These are phyloP conservation scores for Limonius californicus DNA, from an alignment of 1,140 invertebrate species.

Conservation along the genomic window DNA sequence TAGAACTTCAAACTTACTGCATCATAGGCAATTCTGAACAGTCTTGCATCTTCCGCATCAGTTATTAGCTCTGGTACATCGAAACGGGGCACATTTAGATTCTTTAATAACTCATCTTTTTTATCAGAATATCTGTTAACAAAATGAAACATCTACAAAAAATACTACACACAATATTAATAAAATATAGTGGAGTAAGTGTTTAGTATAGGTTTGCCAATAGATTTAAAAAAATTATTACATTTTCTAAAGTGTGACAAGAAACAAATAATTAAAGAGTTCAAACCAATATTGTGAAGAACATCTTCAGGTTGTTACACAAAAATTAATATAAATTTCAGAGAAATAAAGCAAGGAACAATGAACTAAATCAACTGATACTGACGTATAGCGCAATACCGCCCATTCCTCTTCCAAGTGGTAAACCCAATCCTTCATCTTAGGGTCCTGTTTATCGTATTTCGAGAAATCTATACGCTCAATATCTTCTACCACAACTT, in stretches of 20 bases:
- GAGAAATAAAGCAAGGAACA: too few species aligned
- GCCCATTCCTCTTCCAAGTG: constrained; percentile 58
- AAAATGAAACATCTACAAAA: too few species aligned
- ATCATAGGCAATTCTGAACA: too few species aligned
- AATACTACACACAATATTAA: too few species aligned
- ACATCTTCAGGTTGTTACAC: too few species aligned
- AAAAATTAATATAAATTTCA: constrained; percentile 15
- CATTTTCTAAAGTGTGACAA: too few species aligned
- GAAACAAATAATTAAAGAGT: too few species aligned
- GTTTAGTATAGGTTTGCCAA: too few species aligned
- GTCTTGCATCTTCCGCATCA: constrained; percentile 51
- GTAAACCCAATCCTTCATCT: constrained; percentile 74
- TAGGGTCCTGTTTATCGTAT: constrained; percentile 56
- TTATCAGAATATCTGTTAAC: constrained; percentile 57
- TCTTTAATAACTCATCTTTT: constrained; percentile 54
- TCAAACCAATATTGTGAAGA: too few species aligned
- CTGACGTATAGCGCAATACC: constrained; percentile 52
- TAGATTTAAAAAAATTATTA: too few species aligned
- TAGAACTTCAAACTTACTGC: too few species aligned
- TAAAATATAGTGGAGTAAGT: too few species aligned
- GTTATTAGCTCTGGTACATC: constrained; percentile 62
- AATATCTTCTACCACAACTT: constrained; percentile 81
- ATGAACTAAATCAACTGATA: neutral
- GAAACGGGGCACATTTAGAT: constrained; percentile 55
- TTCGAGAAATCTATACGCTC: constrained; percentile 73